Base-by-base conservation (phyloP, 2,888 invertebrate species). In the Melieria omissa region DNA sequence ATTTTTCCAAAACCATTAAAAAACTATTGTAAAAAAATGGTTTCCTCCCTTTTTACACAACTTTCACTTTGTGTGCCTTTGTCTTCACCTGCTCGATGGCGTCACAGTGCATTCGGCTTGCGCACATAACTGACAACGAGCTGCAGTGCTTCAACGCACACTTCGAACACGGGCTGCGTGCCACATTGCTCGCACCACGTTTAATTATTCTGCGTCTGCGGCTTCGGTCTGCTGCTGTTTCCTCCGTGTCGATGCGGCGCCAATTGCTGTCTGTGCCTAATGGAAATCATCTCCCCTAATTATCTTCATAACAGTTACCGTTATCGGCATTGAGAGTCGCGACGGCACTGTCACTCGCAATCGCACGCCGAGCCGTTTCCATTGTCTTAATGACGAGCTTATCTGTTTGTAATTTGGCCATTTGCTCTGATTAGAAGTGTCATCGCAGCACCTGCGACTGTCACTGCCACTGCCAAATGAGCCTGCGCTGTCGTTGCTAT, bases 401-500 rank as follows among this genome's bases (percentile, higher is more conserved):
- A 73, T 73, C 73, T 73, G 70, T 67, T 60, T 70, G 73, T 67
- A 64, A 65, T 70, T 49, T 52, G 70, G 73, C 71, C 66, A 71
- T 71, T 68, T 70, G 54, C 62, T 63, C 67, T 61, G 73, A 73
- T 73, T 73, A 73, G 70, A 73, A 68, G 67, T 73, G 73, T 68
- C 67, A 65, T 63, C 67, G 54, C 63, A 73, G 62, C 73, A 73
- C 73, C 70, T 73, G 58, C 29, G 67, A 16, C 42, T 41, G 41
- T 60, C 52, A 49, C 42, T 67, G 66, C 42, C 58, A 66, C 10
- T 3, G 8, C 12, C 14, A 16, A 62, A 8, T 62, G 45, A 46
- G 62, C n/a, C 9, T 46, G 61, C 1, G 46, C 14, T 41, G 16
- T 16, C 29, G 16, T 62, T 45, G 16, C 29, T 3, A 29, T 29